Conservation (phyloP, 2,888 invertebrate genomes). For the Synanthedon tipuliformis region DNA sequence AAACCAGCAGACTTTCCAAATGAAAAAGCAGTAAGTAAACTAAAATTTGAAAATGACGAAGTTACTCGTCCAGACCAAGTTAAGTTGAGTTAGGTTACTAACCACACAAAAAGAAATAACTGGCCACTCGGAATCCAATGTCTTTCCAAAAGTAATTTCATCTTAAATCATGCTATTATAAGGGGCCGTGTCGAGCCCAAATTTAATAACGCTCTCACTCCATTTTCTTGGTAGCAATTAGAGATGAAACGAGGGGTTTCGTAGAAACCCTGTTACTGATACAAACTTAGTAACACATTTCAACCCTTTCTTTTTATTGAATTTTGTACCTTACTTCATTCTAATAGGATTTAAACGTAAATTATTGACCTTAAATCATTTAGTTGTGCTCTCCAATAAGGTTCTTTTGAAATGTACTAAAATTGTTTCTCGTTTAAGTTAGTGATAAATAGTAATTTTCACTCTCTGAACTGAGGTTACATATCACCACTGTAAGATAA, state of each 20-base stretch:
- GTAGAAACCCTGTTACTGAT: slow-evolving; percentile 19
- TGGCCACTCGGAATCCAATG: not conserved
- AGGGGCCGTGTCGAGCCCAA: slow-evolving; percentile 11
- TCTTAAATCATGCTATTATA: not conserved
- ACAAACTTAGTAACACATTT: not conserved
- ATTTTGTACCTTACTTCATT: not conserved
- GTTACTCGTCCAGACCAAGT: no score
- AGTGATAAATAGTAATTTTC: no score
- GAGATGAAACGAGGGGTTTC: slow-evolving; percentile 30
- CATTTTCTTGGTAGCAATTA: slow-evolving; percentile 38
- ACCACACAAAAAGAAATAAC: not conserved
- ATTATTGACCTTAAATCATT: no score
- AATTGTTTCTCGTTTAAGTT: no score
- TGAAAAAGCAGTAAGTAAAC: no score
- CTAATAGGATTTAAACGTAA: not conserved
- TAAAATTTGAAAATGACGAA: no score
- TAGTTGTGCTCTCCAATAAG: no score
- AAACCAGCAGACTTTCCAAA: no score
- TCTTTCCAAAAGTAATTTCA: not conserved
- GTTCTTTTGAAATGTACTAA: no score
- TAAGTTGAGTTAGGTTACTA: no score
- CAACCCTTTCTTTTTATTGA: slow-evolving; percentile 3
- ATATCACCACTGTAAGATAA: no score
- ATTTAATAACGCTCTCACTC: slow-evolving; percentile 12
- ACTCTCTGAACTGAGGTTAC: no score